Evolutionary conservation across 2,888 invertebrate species (phyloP).

Genomic region (Adelphocoris suturalis): DNA sequence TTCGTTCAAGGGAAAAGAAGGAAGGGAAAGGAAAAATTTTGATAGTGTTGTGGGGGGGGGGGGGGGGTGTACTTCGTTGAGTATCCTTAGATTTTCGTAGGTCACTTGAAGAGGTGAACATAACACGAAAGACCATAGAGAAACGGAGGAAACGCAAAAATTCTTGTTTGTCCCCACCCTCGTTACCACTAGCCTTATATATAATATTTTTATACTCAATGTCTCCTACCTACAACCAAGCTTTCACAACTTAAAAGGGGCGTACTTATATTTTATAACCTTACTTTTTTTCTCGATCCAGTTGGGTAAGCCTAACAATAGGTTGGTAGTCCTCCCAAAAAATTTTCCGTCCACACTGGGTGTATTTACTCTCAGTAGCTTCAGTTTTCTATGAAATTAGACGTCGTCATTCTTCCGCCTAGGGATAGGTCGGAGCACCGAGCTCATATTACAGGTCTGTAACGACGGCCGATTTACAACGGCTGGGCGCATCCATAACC

Average conservation of each 20-base stretch:
- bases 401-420: background rate
- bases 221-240: too few species aligned
- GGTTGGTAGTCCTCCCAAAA: background rate
- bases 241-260: background rate
- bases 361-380: background rate
- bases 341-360: background rate
- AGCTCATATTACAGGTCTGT: background rate
- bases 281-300: background rate
- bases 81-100: too few species aligned
- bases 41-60: too few species aligned
- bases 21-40: too few species aligned
- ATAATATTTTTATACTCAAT: too few species aligned
- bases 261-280: background rate
- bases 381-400: conserved; percentile 13
- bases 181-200: too few species aligned
- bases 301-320: conserved; percentile 25
- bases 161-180: too few species aligned
- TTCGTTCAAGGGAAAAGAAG: too few species aligned
- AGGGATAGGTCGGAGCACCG: background rate
- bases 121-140: too few species aligned
- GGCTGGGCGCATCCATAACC: conserved; percentile 44
- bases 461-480: conserved; percentile 17
- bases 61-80: too few species aligned
- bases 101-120: too few species aligned
- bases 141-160: too few species aligned